Base-by-base conservation (phyloP, 2,797 vertebrate species). In the Propithecus perrieri region DNA sequence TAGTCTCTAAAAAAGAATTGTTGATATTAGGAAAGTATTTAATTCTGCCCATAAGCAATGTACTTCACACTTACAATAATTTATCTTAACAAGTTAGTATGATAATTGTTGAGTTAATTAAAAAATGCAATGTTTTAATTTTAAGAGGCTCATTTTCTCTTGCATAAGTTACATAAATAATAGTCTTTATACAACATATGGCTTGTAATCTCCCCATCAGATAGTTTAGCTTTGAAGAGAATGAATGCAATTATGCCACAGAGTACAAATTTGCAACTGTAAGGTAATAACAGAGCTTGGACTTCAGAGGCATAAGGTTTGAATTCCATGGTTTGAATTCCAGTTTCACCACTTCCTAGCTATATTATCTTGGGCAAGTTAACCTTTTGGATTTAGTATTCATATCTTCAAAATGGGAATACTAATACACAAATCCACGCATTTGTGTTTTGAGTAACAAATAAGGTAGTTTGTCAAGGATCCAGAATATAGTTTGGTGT, bases 1-100 rank as follows among this genome's bases (percentile, higher is more conserved):
- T 96, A 99, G 98, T 93, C 99, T 99, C 99, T 99, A 95, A 61
- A 28, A 91, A 96, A 90, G 46, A 96, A 92, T 79, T 71, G 26
- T 79, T 71, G 22, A 57, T 26, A 43, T 83, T 28, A 96, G 59
- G 11, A 78, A 92, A 85, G 65, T 61, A 85, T 63, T 85, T 79
- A 80, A 74, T 72, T 91, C 48, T 96, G 41, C 12, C 24, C 61
- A 74, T 2, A 93, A 59, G 12, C 22, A 87, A 48, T 50, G 17
- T 33, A 80, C 10, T 38, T 76, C 65, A 83, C 80, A 48, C 4
- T 95, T 89, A 67, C 0, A 50, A 69, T 95, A 28, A 85, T 91
- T 92, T 50, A 92, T 57, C 28, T 85, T 79, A 84, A 65, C 26
- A 67, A 43, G 46, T 30, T 84, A 83, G 46, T 74, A 46, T 85